Evolutionary conservation across 2,113 vertebrate species (phyloP).

Genomic region (Trochalopteron elliotii): DNA sequence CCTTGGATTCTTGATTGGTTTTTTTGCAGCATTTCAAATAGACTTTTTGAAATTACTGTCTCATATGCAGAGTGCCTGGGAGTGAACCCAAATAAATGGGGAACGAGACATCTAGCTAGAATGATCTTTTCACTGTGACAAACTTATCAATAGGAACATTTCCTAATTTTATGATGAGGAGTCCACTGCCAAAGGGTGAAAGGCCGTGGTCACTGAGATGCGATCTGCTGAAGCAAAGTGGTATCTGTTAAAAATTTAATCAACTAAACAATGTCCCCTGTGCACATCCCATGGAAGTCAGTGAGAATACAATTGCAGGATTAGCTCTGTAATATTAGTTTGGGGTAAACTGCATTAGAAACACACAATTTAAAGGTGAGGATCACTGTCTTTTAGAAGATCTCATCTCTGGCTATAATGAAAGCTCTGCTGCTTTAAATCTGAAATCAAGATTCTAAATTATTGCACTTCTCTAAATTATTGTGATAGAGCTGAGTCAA

Average conservation of each 20-base stretch:
- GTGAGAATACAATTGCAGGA: not conserved
- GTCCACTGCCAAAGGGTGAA: not conserved
- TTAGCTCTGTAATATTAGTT: not conserved
- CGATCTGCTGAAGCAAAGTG: not conserved
- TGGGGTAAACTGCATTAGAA: not conserved
- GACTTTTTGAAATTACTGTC: not conserved
- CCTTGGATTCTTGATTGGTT: not conserved
- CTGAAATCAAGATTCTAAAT: not conserved
- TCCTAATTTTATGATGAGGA: not conserved
- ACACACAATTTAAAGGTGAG: not conserved
- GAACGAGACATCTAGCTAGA: not conserved
- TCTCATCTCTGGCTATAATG: not conserved
- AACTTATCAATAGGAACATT: not conserved
- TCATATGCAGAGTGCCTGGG: not conserved
- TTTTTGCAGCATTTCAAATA: not conserved
- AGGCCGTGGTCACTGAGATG: not conserved
- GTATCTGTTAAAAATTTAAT: not conserved
- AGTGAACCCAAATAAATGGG: not conserved
- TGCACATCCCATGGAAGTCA: not conserved
- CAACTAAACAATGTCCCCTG: not conserved
- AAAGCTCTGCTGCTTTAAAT: not conserved
- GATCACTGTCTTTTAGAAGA: not conserved
- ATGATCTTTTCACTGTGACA: not conserved
- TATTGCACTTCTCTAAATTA: not conserved
- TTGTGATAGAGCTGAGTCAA: not conserved